Conservation (phyloP, 1,140 invertebrate genomes). For the Sycobia sp. region DNA sequence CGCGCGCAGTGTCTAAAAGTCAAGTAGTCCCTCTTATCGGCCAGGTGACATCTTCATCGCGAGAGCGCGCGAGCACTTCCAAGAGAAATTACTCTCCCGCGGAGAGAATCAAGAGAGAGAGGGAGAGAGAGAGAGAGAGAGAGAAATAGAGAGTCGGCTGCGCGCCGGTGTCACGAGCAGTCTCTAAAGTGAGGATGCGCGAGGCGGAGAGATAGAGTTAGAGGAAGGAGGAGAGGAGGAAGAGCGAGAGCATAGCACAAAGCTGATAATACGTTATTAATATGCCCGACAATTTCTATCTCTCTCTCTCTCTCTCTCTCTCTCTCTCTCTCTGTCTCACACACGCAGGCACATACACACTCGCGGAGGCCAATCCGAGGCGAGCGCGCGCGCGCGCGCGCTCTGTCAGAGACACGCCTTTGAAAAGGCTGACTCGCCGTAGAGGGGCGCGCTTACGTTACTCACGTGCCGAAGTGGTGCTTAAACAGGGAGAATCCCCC, state of each 20-base stretch:
- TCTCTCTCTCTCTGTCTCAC: too few relatives aligned
- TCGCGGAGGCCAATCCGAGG: too few relatives aligned
- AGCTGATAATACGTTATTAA: conserved; percentile 39
- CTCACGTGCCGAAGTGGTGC: too few relatives aligned
- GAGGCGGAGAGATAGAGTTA: too few relatives aligned
- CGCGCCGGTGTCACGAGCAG: not conserved
- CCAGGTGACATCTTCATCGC: conserved; percentile 16
- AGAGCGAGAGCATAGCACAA: not conserved
- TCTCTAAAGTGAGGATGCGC: too few relatives aligned
- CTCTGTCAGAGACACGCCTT: conserved; percentile 29
- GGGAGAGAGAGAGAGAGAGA: not conserved
- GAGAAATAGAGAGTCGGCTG: too few relatives aligned
- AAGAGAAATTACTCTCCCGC: conserved; percentile 20
- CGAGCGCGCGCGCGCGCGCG: conserved; percentile 20
- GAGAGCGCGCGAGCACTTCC: not conserved
- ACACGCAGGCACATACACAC: too few relatives aligned
- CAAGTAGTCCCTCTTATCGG: conserved; percentile 1
- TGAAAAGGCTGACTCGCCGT: too few relatives aligned
- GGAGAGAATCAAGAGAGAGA: not conserved
- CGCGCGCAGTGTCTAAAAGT: not conserved
- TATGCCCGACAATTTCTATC: conserved; percentile 39
- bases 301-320: too few relatives aligned
- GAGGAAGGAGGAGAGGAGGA: not conserved
- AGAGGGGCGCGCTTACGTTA: too few relatives aligned
- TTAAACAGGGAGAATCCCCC: too few relatives aligned